Evolutionary conservation across 2,113 vertebrate genomes (phyloP).

Genomic region (Centropus unirufus): DNA sequence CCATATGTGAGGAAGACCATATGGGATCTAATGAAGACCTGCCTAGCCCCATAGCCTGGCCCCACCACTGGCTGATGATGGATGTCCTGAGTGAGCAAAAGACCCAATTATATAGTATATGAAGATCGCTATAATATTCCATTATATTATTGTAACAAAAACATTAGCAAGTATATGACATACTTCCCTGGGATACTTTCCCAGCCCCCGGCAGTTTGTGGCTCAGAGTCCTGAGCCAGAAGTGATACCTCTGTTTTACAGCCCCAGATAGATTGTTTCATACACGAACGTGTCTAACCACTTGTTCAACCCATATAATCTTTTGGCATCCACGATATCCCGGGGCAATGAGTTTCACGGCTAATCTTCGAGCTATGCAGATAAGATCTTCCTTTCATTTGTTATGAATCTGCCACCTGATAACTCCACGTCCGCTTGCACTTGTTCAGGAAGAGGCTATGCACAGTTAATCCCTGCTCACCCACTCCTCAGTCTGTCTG

Average conservation of each 20-base stretch:
- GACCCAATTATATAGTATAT: background rate
- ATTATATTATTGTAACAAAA: background rate
- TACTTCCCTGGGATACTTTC: background rate
- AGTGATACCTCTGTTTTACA: background rate
- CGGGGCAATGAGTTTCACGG: background rate
- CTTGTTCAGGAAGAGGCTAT: slow-evolving; percentile 18
- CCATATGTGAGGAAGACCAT: background rate
- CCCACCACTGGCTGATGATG: background rate
- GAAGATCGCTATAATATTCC: background rate
- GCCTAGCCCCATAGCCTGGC: fast-evolving
- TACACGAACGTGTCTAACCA: background rate
- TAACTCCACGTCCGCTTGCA: background rate
- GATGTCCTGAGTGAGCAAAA: background rate
- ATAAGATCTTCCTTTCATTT: slow-evolving; percentile 13
- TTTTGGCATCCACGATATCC: background rate
- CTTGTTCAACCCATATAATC: background rate
- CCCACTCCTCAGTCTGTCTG: background rate
- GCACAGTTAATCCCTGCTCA: background rate
- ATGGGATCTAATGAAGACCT: background rate
- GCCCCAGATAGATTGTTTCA: background rate
- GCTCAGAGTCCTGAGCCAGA: background rate
- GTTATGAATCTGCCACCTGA: background rate
- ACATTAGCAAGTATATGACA: background rate
- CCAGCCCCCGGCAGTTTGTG: background rate
- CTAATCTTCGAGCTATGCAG: slow-evolving; percentile 26